Evolutionary conservation across 2,888 invertebrate genomes (phyloP).

Genomic region (Polydrusus pterygomalis): DNA sequence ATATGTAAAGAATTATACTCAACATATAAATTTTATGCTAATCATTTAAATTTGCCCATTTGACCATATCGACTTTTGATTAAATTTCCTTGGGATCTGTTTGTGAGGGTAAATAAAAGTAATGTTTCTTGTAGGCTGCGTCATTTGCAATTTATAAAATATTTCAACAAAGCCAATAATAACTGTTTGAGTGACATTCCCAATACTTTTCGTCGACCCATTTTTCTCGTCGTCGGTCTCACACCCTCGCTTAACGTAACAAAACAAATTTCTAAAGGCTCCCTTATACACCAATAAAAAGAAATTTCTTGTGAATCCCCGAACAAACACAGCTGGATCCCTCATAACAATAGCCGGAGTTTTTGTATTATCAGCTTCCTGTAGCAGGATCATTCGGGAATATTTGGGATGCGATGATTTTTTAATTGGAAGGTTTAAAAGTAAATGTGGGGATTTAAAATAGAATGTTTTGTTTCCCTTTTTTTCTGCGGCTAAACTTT

Average conservation of each 20-base stretch:
- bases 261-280: constrained; percentile 48
- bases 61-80: no score
- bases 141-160: background rate
- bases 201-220: constrained; percentile 6
- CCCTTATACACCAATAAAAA: constrained; percentile 49
- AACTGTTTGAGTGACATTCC: constrained; percentile 2
- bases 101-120: background rate
- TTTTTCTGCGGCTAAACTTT: no score
- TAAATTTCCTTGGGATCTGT: no score
- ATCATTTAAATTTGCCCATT: no score
- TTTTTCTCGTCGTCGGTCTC: constrained; percentile 9
- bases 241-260: constrained; percentile 24
- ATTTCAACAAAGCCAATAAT: background rate
- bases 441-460: background rate
- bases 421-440: constrained; percentile 18
- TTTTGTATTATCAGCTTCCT: constrained; percentile 42
- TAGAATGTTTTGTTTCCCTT: background rate
- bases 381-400: constrained; percentile 24
- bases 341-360: constrained; percentile 31
- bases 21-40: no score
- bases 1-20: no score
- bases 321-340: constrained; percentile 47
- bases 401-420: constrained; percentile 17
- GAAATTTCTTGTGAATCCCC: constrained; percentile 42
- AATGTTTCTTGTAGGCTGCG: background rate